Evolutionary conservation across 2,113 vertebrate genomes (phyloP).

Genomic region (Theristicus caerulescens): DNA sequence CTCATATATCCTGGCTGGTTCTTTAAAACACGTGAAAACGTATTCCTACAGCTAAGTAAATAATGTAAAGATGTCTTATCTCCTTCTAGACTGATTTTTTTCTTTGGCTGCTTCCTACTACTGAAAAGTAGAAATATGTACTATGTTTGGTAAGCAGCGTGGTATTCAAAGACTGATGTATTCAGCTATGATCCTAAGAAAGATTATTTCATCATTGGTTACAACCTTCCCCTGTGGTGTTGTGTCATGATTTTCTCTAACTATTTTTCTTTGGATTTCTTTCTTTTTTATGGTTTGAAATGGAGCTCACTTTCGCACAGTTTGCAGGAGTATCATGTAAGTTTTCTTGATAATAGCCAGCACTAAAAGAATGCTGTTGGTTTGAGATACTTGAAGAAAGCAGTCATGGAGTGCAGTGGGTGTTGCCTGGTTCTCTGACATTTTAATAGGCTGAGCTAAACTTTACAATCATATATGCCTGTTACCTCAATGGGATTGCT

Average conservation of each 20-base stretch:
- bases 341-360: not conserved
- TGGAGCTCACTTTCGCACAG: not conserved
- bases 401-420: not conserved
- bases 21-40: not conserved
- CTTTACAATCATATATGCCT: not conserved
- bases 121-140: not conserved
- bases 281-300: not conserved
- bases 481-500: not conserved
- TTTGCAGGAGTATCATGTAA: not conserved
- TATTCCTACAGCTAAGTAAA: not conserved
- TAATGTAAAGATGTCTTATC: not conserved
- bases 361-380: not conserved
- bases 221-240: not conserved
- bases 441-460: constrained; percentile 37
- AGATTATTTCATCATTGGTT: not conserved
- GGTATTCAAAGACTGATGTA: not conserved
- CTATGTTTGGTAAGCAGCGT: not conserved
- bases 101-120: not conserved
- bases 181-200: not conserved
- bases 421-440: not conserved
- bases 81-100: not conserved
- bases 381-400: not conserved
- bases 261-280: not conserved
- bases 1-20: not conserved
- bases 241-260: not conserved